Conservation (phyloP, 2,113 vertebrate genomes). For the Seriola quinqueradiata region DNA sequence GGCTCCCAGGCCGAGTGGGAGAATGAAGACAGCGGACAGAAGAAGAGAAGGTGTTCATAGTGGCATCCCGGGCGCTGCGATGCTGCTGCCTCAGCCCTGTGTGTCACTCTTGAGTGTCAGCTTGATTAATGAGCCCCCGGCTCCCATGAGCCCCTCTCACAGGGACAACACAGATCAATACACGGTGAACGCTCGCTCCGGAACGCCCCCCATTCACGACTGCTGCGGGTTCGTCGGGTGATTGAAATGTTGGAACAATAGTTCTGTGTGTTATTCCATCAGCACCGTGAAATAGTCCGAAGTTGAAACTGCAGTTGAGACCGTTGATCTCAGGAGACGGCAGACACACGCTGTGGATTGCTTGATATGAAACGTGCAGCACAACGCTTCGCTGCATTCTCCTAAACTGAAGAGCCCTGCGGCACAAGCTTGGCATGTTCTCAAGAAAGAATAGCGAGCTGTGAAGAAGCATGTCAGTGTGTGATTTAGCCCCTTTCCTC, state of each 20-base stretch:
- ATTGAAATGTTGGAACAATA: constrained; percentile 43
- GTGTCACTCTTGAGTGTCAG: constrained; percentile 60
- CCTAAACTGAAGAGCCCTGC: constrained; percentile 15
- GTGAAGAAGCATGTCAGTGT: background rate
- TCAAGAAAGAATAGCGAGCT: constrained; percentile 3
- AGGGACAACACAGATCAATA: constrained; percentile 68
- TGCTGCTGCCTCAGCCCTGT: constrained; percentile 58
- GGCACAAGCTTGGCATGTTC: constrained; percentile 5
- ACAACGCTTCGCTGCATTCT: background rate
- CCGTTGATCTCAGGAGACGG: background rate
- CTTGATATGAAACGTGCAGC: constrained; percentile 25
- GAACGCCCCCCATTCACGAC: constrained; percentile 6
- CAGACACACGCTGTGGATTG: constrained; percentile 4
- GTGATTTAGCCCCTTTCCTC: constrained; percentile 26
- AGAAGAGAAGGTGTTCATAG: constrained; percentile 47
- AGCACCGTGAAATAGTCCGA: background rate
- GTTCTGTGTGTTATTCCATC: constrained; percentile 13
- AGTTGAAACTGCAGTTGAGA: constrained; percentile 33
- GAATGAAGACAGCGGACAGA: constrained; percentile 19
- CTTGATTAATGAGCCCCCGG: constrained; percentile 71
- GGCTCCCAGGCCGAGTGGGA: constrained; percentile 4
- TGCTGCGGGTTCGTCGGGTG: constrained; percentile 8
- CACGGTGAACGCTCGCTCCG: constrained; percentile 23
- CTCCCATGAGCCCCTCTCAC: constrained; percentile 42
- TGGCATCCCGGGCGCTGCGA: constrained; percentile 7